Base-by-base conservation (phyloP, 2,888 invertebrate genomes). In the Plutella xylostella region DNA sequence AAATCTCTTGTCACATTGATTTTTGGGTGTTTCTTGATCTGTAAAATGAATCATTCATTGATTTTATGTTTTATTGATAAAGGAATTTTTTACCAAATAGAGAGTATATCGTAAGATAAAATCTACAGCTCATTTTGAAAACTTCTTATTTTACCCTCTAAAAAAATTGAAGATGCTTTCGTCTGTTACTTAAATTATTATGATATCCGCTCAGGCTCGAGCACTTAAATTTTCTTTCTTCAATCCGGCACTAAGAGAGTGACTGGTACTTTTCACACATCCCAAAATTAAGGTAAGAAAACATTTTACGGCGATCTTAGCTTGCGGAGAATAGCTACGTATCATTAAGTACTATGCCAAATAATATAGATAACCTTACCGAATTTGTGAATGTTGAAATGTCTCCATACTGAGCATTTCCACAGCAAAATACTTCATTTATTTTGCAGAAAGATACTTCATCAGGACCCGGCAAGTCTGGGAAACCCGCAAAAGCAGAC, bases 1-100 rank as follows among this genome's bases (percentile, higher is more conserved):
- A 88, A 71, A 61, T 90, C 88, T 61, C 88, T 71, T 15, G 89
- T 89, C 7, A 93, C 87, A 54, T 88, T 88, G 20, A 93, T 88
- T 52, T 86, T 85, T 0, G 93, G 93, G 72, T 92, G 90, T 39
- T 82, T 83, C 45, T 88, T 87, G 1, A 88, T 77, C 88, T 90
- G 62, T 50, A 79, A 77, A 20, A 33, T 44, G 43, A 48, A 45
- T 17, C 14, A 18, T 15, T 17, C 15, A 33, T 39, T 28, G 45
- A 39, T 38, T n/a, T n/a, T n/a, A 38, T 14, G 2, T 14, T 15
- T 33, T 3, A 4, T 11, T 33, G 14, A 7, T 14, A 33, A 33
- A 33, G 15, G 15, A 31, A 15, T 15, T 33, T n/a, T n/a, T n/a
- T n/a, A n/a, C n/a, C n/a, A n/a, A n/a, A n/a, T n/a, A n/a, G n/a